Evolutionary conservation across 1,140 invertebrate species (phyloP).

Genomic region (Papilio machaon): DNA sequence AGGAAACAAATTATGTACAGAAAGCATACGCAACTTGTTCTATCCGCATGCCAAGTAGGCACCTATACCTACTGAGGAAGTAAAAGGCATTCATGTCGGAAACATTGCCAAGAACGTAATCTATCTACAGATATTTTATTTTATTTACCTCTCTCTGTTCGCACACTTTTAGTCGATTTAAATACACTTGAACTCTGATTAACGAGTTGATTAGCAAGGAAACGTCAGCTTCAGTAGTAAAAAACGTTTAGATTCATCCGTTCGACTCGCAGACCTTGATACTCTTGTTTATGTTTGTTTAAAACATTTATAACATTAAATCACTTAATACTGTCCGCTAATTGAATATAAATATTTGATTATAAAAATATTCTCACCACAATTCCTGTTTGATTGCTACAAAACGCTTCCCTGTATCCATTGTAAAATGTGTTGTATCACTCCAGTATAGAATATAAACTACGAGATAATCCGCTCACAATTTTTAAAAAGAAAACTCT

Average conservation of each 20-base stretch:
- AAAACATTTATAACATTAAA: slow-evolving; percentile 26
- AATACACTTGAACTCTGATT: slow-evolving; percentile 29
- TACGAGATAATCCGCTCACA: slow-evolving; percentile 48
- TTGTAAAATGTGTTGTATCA: not conserved
- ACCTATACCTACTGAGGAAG: slow-evolving; percentile 10
- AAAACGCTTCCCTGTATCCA: not conserved
- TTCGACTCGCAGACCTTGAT: slow-evolving; percentile 18
- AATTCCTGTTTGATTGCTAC: not conserved
- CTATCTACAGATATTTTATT: slow-evolving; percentile 21
- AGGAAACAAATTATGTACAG: not conserved
- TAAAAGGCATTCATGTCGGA: slow-evolving; percentile 31
- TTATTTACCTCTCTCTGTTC: not conserved
- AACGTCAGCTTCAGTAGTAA: slow-evolving; percentile 18
- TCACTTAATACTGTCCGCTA: slow-evolving; percentile 12
- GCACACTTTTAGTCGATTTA: slow-evolving; percentile 11
- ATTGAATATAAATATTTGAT: slow-evolving; percentile 27
- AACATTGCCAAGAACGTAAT: not conserved
- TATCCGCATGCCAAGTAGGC: slow-evolving; percentile 20
- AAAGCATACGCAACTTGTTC: slow-evolving; percentile 11
- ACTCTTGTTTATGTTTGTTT: slow-evolving; percentile 27
- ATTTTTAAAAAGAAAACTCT: slow-evolving; percentile 45
- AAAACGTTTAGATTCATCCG: slow-evolving; percentile 12
- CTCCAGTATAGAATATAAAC: not conserved
- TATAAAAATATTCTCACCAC: slow-evolving; percentile 25
- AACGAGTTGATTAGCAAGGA: slow-evolving; percentile 27